Conservation (phyloP, 2,797 vertebrate genomes). For the Naso thynnoides region DNA sequence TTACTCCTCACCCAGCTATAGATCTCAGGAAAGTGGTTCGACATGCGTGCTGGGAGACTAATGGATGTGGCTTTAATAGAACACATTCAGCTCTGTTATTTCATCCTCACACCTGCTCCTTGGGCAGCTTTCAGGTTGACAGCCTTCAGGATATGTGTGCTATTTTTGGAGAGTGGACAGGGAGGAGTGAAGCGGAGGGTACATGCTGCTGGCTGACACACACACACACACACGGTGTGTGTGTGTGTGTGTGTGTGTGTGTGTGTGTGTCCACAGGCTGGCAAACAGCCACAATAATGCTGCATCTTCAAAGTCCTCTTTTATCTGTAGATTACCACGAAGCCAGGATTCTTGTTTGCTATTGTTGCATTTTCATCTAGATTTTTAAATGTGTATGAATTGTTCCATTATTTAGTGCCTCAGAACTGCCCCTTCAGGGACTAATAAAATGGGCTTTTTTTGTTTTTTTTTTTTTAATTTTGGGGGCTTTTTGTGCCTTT, state of each 20-base stretch:
- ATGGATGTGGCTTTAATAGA: constrained; percentile 30
- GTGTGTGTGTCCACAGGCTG: constrained; percentile 3
- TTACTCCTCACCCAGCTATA: background rate
- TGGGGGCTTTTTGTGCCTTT: no score
- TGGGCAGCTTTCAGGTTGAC: constrained; percentile 57
- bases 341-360: no score
- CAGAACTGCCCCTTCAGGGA: no score
- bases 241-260: constrained; percentile 9
- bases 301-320: background rate
- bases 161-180: constrained; percentile 66
- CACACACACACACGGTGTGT: no score
- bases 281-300: constrained; percentile 8
- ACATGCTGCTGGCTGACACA: constrained; percentile 28
- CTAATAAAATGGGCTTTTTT: no score
- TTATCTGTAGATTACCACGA: background rate
- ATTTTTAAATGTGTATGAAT: no score
- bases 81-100: constrained; percentile 63
- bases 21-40: constrained; percentile 15
- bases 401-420: no score
- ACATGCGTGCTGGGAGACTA: constrained; percentile 10
- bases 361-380: no score
- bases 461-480: no score
- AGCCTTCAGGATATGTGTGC: constrained; percentile 48
- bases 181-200: constrained; percentile 39
- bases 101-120: constrained; percentile 76